phyloP scores from a whole-genome alignment of 37 sponge, comb jelly and placozoan species.

The Oopsacas minuta region DNA sequence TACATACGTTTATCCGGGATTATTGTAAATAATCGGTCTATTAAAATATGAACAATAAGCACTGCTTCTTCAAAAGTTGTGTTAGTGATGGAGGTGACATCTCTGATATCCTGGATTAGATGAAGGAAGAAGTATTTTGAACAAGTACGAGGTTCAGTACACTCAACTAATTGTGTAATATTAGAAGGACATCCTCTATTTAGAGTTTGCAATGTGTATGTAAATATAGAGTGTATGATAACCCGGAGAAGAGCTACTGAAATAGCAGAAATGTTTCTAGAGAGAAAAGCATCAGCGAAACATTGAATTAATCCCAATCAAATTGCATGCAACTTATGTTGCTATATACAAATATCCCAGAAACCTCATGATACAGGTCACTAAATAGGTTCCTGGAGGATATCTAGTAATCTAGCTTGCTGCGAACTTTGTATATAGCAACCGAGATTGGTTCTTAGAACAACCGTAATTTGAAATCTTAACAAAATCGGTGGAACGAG shows the following conservation, averaged over 20 bases:
- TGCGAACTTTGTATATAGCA: no score
- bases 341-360: neutral
- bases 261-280: neutral
- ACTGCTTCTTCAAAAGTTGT: slow-evolving; percentile 16
- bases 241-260: neutral
- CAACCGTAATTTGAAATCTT: no score
- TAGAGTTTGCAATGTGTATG: neutral
- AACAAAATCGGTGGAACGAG: no score
- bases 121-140: neutral
- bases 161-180: neutral
- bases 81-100: neutral
- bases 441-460: no score
- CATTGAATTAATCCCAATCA: neutral
- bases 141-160: neutral
- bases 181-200: neutral
- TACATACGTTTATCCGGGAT: neutral
- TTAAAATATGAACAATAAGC: neutral
- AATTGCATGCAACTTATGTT: neutral
- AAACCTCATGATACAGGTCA: no score
- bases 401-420: no score
- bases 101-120: neutral
- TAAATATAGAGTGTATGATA: neutral
- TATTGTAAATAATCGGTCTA: neutral
- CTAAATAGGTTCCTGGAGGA: no score
- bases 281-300: neutral